Evolutionary conservation across 2,113 vertebrate species (phyloP), one percentile per base, ranked within the genome.

Genomic region (Nannospalax galili): DNA sequence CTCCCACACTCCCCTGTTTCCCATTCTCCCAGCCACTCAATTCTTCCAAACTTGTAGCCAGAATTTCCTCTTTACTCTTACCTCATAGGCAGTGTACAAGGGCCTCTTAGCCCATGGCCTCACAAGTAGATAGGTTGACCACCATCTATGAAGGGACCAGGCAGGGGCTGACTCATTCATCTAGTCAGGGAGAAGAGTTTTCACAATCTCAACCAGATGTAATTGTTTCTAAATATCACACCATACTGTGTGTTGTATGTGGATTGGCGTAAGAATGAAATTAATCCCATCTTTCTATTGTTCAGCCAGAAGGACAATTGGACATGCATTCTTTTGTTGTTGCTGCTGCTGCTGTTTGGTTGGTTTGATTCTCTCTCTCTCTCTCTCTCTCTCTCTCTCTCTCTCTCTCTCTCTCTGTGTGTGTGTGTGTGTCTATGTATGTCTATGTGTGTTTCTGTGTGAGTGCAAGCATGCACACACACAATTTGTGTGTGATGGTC

Each of bases 21-120:
- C 96, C 94, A 97, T 91, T 2, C 95, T 86, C 45, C 19, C 3
- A 70, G 5, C 19, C 1, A 0, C 4, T 30, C 40, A n/a, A 7
- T 20, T 74, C 58, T 65, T 5, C 84, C 10, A 65, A 97, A 96
- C 94, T 97, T 69, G 62, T 3, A 9, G 20, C 85, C 3, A 98
- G 52, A 1, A 99, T 85, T 26, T 99, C 98, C 0, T 98, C 97
- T 96, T 98, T 92, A 5, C 95, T 98, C 90, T 98, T 98, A 9
- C 74, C 95, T 88, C 48, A 98, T 77, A 99, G 79, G 70, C 99
- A 99, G 10, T 26, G 78, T 30, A 99, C 96, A 88, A 99, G 77
- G n/a, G 97, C 95, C 88, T 98, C 96, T 16, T 98, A 97, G 70
- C 96, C 97, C 26, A 35, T 93, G 30, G 60, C 37, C 32, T 97